Evolutionary conservation across 1,140 invertebrate genomes (phyloP).

Genomic region (Antheraea pernyi): DNA sequence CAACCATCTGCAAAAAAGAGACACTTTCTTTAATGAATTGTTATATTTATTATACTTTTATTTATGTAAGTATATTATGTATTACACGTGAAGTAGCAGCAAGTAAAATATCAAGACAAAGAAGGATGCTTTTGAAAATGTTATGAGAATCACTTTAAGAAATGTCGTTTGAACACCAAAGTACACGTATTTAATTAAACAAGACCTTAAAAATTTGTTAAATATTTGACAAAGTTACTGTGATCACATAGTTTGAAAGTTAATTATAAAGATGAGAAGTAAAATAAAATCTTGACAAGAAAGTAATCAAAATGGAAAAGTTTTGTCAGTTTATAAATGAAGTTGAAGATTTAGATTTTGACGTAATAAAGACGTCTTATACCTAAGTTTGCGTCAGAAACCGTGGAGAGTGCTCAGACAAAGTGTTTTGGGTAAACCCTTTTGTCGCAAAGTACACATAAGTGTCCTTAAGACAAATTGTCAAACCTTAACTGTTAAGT

Average conservation of each 20-base stretch:
- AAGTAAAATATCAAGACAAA: background rate
- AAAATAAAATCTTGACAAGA: constrained; percentile 4
- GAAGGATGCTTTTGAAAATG: background rate
- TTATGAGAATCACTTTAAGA: background rate
- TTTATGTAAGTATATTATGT: too few relatives aligned
- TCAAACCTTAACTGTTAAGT: background rate
- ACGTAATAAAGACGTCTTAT: background rate
- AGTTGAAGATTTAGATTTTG: background rate
- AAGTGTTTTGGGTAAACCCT: background rate
- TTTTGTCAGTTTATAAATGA: constrained; percentile 9
- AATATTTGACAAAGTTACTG: background rate
- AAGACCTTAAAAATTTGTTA: background rate
- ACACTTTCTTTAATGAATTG: background rate
- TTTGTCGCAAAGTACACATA: background rate
- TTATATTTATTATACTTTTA: too few relatives aligned
- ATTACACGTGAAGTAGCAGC: too few relatives aligned
- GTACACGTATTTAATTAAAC: constrained; percentile 1
- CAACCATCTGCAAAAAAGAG: constrained; percentile 65
- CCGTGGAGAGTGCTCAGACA: background rate
- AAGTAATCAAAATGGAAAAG: constrained; percentile 4
- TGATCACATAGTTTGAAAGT: background rate
- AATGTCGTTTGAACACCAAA: background rate
- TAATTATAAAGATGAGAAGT: constrained; percentile 8
- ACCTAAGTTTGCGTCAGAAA: background rate
- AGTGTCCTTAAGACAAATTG: constrained; percentile 4